phyloP scores from a whole-genome alignment of 2,797 vertebrate species.

The Pipistrellus kuhlii region DNA sequence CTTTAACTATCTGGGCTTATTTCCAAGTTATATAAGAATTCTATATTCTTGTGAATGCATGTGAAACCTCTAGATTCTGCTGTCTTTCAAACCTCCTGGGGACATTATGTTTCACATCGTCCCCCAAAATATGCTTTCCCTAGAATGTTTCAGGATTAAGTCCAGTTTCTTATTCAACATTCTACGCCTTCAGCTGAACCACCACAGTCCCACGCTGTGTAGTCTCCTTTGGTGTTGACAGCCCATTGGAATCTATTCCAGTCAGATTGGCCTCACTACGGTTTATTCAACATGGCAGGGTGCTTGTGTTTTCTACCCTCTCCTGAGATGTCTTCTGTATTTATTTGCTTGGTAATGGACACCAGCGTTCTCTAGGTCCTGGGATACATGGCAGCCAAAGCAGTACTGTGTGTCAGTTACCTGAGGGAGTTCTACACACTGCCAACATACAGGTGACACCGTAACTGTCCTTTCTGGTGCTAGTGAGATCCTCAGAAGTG shows the following conservation, averaged over 20 bases:
- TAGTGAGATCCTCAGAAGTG: not conserved
- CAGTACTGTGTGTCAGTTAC: not conserved
- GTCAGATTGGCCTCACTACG: not conserved
- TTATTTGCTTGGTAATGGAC: not conserved
- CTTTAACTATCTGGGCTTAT: not conserved
- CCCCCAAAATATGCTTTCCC: not conserved
- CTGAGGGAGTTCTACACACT: not conserved
- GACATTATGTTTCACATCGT: not conserved
- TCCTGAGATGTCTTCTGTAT: not conserved
- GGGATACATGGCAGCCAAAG: not conserved
- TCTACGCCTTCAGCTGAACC: not conserved
- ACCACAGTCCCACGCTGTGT: not conserved
- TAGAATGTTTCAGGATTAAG: not conserved
- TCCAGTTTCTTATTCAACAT: not conserved
- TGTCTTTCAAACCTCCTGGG: not conserved
- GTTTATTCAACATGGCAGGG: not conserved
- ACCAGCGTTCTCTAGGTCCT: fast-evolving
- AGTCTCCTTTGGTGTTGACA: not conserved
- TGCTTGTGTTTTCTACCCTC: not conserved
- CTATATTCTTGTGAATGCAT: not conserved
- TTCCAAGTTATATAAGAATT: not conserved
- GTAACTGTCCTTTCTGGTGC: not conserved
- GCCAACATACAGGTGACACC: not conserved
- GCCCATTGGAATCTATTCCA: not conserved
- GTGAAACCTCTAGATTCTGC: not conserved